Conservation (phyloP, 2,888 invertebrate species). For the Pseudococcus longispinus region DNA sequence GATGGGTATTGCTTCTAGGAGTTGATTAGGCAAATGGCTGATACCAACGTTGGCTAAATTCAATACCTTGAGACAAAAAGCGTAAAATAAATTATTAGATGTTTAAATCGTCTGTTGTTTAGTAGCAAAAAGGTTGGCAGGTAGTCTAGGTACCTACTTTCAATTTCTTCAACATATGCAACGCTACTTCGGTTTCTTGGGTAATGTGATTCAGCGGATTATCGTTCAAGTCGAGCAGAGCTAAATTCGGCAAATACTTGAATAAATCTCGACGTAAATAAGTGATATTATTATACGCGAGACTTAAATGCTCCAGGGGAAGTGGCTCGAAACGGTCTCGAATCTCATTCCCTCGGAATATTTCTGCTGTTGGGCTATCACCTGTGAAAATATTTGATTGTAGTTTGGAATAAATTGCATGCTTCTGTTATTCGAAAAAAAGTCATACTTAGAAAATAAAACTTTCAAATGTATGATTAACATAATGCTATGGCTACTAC, state of each 20-base stretch:
- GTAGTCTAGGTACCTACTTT: constrained; percentile 50
- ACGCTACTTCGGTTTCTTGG: constrained; percentile 51
- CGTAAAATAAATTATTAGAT: not conserved
- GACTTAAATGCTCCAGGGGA: constrained; percentile 43
- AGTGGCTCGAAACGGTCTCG: constrained; percentile 14
- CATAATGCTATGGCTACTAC: too few relatives aligned
- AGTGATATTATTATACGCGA: constrained; percentile 52
- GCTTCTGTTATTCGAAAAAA: too few relatives aligned
- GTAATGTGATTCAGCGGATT: constrained; percentile 56
- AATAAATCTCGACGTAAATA: constrained; percentile 49
- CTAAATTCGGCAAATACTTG: constrained; percentile 53
- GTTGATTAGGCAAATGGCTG: constrained; percentile 28
- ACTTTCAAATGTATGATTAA: too few relatives aligned
- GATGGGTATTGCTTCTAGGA: constrained; percentile 40
- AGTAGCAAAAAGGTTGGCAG: not conserved
- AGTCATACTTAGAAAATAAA: too few relatives aligned
- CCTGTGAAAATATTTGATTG: not conserved
- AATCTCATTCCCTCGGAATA: constrained; percentile 1
- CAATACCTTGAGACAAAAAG: constrained; percentile 30
- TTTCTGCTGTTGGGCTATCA: not conserved
- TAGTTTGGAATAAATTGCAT: not conserved
- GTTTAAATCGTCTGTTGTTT: not conserved
- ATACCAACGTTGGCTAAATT: constrained; percentile 53
- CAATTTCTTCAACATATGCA: constrained; percentile 50
- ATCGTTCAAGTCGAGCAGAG: constrained; percentile 53